Conservation (phyloP, 1,140 invertebrate genomes). For the Zaprionus africanus region DNA sequence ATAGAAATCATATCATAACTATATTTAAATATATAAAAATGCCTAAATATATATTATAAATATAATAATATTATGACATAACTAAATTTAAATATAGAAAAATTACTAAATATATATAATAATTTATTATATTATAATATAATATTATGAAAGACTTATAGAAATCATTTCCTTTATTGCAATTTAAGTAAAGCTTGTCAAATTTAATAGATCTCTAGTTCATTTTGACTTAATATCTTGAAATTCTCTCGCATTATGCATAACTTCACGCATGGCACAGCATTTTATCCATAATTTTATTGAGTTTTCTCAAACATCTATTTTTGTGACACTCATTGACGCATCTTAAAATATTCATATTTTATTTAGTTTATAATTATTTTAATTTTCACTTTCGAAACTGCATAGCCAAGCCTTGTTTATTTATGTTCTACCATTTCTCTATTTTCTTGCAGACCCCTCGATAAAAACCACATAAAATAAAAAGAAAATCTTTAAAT, state of each 20-base stretch:
- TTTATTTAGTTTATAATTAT: slow-evolving; percentile 11
- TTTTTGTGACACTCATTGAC: slow-evolving; percentile 20
- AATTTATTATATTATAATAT: too few species aligned
- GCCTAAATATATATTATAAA: too few species aligned
- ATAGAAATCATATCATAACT: not conserved
- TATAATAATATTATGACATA: not conserved
- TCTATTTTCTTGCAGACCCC: slow-evolving; percentile 72
- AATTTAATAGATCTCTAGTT: not conserved
- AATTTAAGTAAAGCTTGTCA: not conserved
- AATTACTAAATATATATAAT: too few species aligned
- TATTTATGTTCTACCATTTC: slow-evolving; percentile 78
- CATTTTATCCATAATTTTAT: not conserved
- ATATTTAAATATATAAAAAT: too few species aligned
- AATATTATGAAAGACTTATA: not conserved
- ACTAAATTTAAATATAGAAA: not conserved
- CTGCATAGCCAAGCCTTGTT: slow-evolving; percentile 46
- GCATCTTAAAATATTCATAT: slow-evolving; percentile 2
- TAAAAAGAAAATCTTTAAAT: slow-evolving; percentile 6
- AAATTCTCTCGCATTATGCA: not conserved
- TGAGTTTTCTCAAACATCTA: not conserved
- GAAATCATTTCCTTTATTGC: not conserved
- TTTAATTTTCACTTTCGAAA: slow-evolving; percentile 33
- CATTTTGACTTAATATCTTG: not conserved
- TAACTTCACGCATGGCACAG: not conserved
- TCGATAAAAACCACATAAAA: slow-evolving; percentile 21